Conservation (phyloP, 2,113 vertebrate species). For the Chionis minor region DNA sequence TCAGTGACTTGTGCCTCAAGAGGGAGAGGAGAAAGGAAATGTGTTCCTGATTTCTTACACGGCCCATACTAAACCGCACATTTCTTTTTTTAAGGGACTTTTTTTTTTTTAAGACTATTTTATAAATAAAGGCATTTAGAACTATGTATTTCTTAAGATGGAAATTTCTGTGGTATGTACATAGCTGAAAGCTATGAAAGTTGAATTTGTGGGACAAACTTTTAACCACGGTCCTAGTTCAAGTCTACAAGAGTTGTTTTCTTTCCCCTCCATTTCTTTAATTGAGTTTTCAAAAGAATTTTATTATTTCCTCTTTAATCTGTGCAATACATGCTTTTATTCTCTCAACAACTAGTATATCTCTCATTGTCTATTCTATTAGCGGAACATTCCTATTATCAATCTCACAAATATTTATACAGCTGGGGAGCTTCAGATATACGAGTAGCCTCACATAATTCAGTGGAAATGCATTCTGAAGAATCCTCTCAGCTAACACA, state of each 20-base stretch:
- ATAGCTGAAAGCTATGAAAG: background rate
- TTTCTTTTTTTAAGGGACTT: background rate
- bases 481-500: background rate
- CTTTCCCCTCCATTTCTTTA: background rate
- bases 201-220: background rate
- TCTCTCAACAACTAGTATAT: background rate
- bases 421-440: slow-evolving; percentile 26
- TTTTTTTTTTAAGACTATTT: background rate
- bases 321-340: background rate
- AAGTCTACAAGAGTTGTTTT: background rate
- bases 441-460: background rate
- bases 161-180: background rate
- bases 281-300: background rate
- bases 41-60: background rate
- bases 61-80: background rate
- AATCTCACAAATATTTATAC: slow-evolving; percentile 45
- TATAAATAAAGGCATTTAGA: background rate
- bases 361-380: background rate
- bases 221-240: background rate
- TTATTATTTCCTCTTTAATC: background rate
- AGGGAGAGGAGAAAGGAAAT: background rate
- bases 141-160: background rate
- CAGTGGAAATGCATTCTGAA: background rate
- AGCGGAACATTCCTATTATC: slow-evolving; percentile 12
- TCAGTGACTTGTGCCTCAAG: background rate